Conservation (phyloP, 2,888 invertebrate species). For the Conops quadrifasciatus region DNA sequence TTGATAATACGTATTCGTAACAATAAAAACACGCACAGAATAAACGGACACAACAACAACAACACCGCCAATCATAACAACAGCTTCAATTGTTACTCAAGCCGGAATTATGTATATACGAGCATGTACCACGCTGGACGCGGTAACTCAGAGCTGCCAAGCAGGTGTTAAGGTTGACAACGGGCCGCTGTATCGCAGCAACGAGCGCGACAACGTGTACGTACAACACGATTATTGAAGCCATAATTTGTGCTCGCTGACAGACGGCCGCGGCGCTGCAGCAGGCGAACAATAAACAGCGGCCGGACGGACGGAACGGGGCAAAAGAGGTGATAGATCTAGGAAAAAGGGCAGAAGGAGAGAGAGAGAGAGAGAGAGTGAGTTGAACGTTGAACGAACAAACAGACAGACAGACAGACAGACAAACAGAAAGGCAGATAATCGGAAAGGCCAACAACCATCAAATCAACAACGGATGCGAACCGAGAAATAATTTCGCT, state of each 20-base stretch:
- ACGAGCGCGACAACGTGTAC: conserved; percentile 39
- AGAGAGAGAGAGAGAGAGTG: not conserved
- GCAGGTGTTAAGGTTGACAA: conserved; percentile 32
- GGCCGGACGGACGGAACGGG: not conserved
- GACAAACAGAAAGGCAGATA: not conserved
- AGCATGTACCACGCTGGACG: not conserved
- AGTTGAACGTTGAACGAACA: not conserved
- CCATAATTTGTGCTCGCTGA: conserved; percentile 46
- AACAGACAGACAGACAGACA: not conserved
- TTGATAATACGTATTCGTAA: conserved; percentile 13
- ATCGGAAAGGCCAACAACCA: not conserved
- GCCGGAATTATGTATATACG: conserved; percentile 1
- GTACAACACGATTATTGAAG: conserved; percentile 47
- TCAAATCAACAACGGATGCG: not conserved
- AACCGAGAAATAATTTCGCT: conserved; percentile 2
- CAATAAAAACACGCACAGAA: conserved; percentile 4
- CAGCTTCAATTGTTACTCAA: not conserved
- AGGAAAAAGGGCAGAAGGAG: not conserved
- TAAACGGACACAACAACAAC: conserved; percentile 9
- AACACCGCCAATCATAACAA: not conserved
- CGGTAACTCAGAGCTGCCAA: conserved; percentile 17
- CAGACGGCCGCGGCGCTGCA: conserved; percentile 27
- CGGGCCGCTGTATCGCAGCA: not conserved
- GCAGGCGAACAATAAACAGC: not conserved
- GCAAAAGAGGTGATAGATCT: not conserved